Conservation (phyloP, 2,797 vertebrate genomes). For the Lepus oiostolus region DNA sequence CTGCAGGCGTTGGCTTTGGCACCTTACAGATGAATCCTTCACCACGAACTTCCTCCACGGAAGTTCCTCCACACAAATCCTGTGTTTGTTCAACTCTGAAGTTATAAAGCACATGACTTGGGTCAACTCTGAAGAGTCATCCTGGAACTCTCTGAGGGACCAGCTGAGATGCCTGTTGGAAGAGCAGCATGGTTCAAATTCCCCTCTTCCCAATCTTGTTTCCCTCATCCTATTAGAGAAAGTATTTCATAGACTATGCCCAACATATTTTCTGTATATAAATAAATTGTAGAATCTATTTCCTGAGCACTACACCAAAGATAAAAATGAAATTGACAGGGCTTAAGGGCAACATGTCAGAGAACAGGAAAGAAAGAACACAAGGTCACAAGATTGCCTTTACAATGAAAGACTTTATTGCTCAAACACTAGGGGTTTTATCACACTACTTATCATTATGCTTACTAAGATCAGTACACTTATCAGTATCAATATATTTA, state of each 20-base stretch:
- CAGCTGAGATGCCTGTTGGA: fast-evolving
- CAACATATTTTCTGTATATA: neutral
- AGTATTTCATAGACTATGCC: neutral
- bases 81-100: neutral
- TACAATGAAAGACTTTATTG: too few species aligned
- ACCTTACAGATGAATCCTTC: neutral
- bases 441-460: too few species aligned
- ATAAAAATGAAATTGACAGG: neutral
- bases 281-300: neutral
- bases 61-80: too few species aligned
- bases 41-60: neutral
- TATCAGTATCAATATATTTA: too few species aligned
- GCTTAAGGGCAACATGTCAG: neutral
- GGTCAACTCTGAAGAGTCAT: neutral
- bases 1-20: neutral
- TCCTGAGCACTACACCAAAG: neutral
- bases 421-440: too few species aligned
- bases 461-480: too few species aligned
- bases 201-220: neutral
- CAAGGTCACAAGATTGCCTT: too few species aligned
- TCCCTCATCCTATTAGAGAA: too few species aligned
- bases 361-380: too few species aligned
- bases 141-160: too few species aligned
- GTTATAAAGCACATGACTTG: neutral
- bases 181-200: fast-evolving